These are phyloP conservation scores for Anthoscopus minutus DNA, from an alignment of 2,113 vertebrate genomes.

Conservation along the genomic window DNA sequence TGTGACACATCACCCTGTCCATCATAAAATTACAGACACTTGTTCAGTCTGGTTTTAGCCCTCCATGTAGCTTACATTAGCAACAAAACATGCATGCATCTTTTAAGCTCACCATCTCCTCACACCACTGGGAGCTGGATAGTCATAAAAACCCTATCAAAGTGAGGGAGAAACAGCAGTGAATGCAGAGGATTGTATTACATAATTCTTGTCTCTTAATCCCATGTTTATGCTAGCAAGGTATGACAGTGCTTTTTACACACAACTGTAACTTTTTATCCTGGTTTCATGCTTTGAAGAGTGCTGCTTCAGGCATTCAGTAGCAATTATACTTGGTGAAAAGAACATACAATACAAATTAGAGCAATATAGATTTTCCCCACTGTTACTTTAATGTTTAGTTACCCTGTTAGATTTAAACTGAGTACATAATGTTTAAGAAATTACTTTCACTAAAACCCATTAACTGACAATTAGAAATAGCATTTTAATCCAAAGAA, in stretches of 20 bases:
- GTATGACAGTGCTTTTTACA: conserved; percentile 43
- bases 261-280: conserved; percentile 65
- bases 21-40: not conserved
- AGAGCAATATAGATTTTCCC: conserved; percentile 72
- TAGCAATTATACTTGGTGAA: conserved; percentile 76
- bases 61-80: not conserved
- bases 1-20: not conserved
- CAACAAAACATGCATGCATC: not conserved
- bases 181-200: not conserved
- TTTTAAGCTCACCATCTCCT: not conserved
- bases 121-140: not conserved
- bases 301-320: conserved; percentile 73
- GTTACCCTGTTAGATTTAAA: conserved; percentile 76
- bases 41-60: not conserved
- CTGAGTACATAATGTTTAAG: conserved; percentile 72
- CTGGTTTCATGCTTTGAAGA: conserved; percentile 67
- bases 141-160: not conserved
- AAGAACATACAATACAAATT: conserved; percentile 78
- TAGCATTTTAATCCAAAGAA: conserved; percentile 64
- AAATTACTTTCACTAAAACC: conserved; percentile 73
- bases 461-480: conserved; percentile 72
- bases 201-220: not conserved
- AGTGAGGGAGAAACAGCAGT: not conserved
- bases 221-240: not conserved
- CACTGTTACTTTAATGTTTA: conserved; percentile 74